Base-by-base conservation (phyloP, 2,888 invertebrate species). In the Idaea biselata region DNA sequence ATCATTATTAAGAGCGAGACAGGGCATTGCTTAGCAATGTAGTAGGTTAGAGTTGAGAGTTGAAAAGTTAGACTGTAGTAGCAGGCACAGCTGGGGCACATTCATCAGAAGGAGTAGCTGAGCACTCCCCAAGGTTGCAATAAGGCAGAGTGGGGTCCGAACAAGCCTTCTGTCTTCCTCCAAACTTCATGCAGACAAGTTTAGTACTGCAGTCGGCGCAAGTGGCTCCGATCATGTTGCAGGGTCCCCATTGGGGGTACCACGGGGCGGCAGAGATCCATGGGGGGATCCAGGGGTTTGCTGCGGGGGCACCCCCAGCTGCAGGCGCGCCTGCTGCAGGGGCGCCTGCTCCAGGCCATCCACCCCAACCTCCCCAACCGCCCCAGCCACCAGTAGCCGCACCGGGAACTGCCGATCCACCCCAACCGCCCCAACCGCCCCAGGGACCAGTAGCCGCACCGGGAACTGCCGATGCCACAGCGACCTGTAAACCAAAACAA, bases 121-220 rank as follows among this genome's bases (percentile, higher is more conserved):
- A 91, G 75, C 92, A 92, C 63, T 81, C 81, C n/a, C 92, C 92
- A 11, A 87, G 79, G 75, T 90, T 91, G 79, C 92, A 92, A 75
- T 87, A 82, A 0, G 92, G 92, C 17, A 86, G 69, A 1, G 85
- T 79, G 0, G 91, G 91, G 72, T 91, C 92, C 1, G 77, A 71
- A 73, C 92, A 92, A 8, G 85, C 70, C 14, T 78, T 80, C 61
- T 84, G 78, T 0, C 91, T 68, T 3, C 85, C 88, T 4, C 92
- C 91, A 18, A 90, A 66, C 68, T 89, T 89, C 0, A 89, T 91
- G 78, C 92, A 91, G 14, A 89, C 80, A 1, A 82, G 58, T 66
- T 79, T 90, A 0, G 90, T 91, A 16, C 69, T 83, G 67, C 91
- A 91, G 70, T 91, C 88, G 0, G 78, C 1, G 70, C 91, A 91